A percentile compares a stretch with the other conserved stretches of the same genome.
phyloP scores from a whole-genome alignment of 2,888 invertebrate genomes.

The Cephus sareptanus region DNA sequence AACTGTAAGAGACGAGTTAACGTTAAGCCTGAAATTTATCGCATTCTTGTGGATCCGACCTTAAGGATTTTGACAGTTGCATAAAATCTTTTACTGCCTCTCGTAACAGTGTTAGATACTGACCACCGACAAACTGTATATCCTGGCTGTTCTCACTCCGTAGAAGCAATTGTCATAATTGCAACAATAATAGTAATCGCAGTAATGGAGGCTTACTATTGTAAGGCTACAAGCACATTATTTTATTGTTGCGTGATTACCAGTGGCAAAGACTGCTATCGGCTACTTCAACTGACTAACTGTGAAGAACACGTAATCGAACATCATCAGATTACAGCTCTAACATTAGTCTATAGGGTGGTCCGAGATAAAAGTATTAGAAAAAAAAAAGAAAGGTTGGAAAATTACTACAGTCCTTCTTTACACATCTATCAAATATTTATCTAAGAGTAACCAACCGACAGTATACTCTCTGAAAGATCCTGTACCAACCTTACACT shows the following conservation, averaged over 20 bases:
- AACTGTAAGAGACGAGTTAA: no score
- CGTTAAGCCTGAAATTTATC: neutral
- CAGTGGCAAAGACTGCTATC: neutral
- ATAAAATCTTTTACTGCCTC: neutral
- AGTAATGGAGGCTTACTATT: constrained; percentile 33
- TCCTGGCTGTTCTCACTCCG: constrained; percentile 18
- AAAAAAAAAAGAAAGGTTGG: neutral
- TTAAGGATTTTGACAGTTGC: neutral
- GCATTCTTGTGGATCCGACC: neutral
- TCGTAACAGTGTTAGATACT: neutral
- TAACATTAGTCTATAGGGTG: neutral
- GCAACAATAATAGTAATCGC: constrained; percentile 52
- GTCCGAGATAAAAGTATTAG: neutral
- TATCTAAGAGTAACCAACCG: neutral
- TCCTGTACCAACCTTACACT: neutral
- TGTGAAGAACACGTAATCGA: neutral
- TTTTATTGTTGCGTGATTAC: constrained; percentile 10
- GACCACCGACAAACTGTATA: neutral
- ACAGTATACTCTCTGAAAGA: neutral
- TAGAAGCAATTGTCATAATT: constrained; percentile 49
- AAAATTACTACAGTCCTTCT: neutral
- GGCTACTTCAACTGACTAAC: neutral
- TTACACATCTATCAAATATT: neutral
- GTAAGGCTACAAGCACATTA: constrained; percentile 1
- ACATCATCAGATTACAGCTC: neutral